A percentile compares a stretch with the other conserved stretches of the same genome.
These are phyloP conservation scores for Sialis lutaria DNA, from an alignment of 2,888 invertebrate species.

Conservation along the genomic window DNA sequence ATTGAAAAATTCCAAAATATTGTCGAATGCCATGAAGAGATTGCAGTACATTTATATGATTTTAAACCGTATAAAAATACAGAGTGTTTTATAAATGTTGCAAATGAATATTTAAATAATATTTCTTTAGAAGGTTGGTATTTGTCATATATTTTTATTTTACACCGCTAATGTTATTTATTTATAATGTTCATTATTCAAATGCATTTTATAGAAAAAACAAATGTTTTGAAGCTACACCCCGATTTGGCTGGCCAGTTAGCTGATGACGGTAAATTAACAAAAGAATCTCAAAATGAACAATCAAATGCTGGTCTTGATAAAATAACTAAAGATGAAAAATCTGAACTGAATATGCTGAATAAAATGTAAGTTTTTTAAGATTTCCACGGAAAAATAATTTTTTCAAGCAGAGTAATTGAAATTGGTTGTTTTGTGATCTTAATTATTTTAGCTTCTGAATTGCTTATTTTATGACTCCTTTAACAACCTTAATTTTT, in stretches of 20 bases:
- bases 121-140: constrained; percentile 30
- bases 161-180: neutral
- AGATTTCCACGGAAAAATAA: constrained; percentile 15
- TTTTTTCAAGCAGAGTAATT: no score
- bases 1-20: constrained; percentile 40
- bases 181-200: neutral
- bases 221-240: constrained; percentile 36
- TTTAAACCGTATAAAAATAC: constrained; percentile 33
- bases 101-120: constrained; percentile 34
- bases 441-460: constrained; percentile 10
- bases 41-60: constrained; percentile 29
- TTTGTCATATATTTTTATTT: neutral
- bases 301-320: constrained; percentile 37
- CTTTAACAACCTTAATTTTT: constrained; percentile 18
- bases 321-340: constrained; percentile 33
- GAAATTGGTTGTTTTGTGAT: no score
- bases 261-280: constrained; percentile 34
- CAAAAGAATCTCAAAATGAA: constrained; percentile 37
- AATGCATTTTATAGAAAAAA: constrained; percentile 28
- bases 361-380: constrained; percentile 21
- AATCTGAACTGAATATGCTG: constrained; percentile 27
- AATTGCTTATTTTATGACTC: constrained; percentile 1
- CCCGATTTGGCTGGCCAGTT: constrained; percentile 45
- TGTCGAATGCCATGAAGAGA: constrained; percentile 39
- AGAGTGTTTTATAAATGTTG: constrained; percentile 30